phyloP scores from a whole-genome alignment of 2,888 invertebrate species.

The Hydropsyche betteni region DNA sequence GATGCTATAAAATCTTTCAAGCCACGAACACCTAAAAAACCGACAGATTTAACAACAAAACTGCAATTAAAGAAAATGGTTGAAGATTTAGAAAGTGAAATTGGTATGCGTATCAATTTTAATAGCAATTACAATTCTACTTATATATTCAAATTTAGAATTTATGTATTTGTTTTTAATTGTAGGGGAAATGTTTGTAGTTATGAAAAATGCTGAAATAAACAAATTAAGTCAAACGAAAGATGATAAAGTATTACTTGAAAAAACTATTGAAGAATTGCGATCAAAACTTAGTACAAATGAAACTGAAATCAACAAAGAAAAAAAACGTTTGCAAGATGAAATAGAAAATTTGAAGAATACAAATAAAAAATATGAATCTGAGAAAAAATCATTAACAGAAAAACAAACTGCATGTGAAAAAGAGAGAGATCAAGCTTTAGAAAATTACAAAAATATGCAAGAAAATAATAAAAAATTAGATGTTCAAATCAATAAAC shows the following conservation, averaged over 20 bases:
- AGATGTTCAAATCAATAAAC: conserved; percentile 67
- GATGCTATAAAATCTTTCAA: conserved; percentile 74
- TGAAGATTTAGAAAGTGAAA: conserved; percentile 87
- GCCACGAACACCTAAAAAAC: conserved; percentile 75
- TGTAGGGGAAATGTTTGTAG: conserved; percentile 68
- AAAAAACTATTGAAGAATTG: conserved; percentile 66
- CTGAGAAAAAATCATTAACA: conserved; percentile 60
- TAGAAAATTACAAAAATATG: conserved; percentile 64
- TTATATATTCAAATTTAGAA: neutral
- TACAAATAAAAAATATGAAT: conserved; percentile 62
- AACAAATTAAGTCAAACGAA: conserved; percentile 63
- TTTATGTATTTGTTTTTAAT: conserved; percentile 45
- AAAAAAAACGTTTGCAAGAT: conserved; percentile 64
- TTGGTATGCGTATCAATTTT: conserved; percentile 64
- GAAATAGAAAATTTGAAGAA: conserved; percentile 67
- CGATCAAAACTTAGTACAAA: conserved; percentile 64
- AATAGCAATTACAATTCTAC: neutral
- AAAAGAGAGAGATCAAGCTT: conserved; percentile 60
- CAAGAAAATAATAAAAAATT: conserved; percentile 73
- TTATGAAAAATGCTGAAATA: conserved; percentile 70
- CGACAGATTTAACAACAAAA: conserved; percentile 77
- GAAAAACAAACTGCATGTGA: conserved; percentile 62
- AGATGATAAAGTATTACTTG: conserved; percentile 61
- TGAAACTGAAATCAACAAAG: conserved; percentile 65
- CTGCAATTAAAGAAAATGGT: conserved; percentile 83